These are phyloP conservation scores for Halocynthia aurantium DNA, from an alignment of 23 tunicate genomes.

Conservation along the genomic window DNA sequence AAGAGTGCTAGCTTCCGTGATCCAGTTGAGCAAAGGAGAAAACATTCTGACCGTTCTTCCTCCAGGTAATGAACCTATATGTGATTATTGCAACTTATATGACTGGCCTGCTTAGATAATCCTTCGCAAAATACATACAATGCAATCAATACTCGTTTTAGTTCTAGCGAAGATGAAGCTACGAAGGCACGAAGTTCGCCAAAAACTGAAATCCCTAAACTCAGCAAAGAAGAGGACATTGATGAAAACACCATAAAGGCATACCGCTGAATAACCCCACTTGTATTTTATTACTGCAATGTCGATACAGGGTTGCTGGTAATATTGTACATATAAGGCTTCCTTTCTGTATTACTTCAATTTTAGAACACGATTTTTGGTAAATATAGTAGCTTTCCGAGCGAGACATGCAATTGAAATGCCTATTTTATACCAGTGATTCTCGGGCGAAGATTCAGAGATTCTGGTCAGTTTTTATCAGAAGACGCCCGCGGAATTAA, in stretches of 20 bases:
- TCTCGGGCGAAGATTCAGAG: too few relatives aligned
- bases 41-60: background rate
- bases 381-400: too few relatives aligned
- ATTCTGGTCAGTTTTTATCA: too few relatives aligned
- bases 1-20: slow-evolving; percentile 48
- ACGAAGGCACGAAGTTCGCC: background rate
- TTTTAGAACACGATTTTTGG: too few relatives aligned
- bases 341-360: too few relatives aligned
- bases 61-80: background rate
- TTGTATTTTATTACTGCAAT: background rate
- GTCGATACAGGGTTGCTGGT: too few relatives aligned
- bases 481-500: too few relatives aligned
- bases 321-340: too few relatives aligned
- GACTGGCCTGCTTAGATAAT: background rate
- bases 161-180: slow-evolving; percentile 20
- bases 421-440: too few relatives aligned
- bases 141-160: background rate
- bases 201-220: background rate
- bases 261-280: background rate
- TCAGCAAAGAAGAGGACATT: slow-evolving; percentile 8
- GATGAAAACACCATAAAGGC: slow-evolving; percentile 24
- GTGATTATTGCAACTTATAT: background rate
- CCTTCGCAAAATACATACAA: background rate
- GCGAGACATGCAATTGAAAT: too few relatives aligned
- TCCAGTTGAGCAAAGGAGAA: slow-evolving; percentile 14